Evolutionary conservation across 2,888 invertebrate genomes (phyloP).

Genomic region (Tanytarsus gracilentus): DNA sequence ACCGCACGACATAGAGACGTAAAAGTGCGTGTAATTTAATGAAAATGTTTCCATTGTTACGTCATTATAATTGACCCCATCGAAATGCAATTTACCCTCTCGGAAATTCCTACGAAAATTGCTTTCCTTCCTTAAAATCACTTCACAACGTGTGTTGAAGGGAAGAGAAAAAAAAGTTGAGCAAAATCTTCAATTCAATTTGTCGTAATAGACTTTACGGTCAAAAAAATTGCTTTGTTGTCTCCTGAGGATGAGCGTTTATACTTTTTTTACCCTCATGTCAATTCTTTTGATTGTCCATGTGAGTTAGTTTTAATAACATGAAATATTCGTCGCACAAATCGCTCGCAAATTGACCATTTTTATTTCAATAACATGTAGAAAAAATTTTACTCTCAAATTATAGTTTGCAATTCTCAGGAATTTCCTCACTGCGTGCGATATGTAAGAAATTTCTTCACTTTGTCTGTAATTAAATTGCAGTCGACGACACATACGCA

Average conservation of each 20-base stretch:
- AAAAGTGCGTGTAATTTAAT: slow-evolving; percentile 5
- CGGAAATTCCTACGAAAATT: slow-evolving; percentile 19
- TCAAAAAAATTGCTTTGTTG: slow-evolving; percentile 25
- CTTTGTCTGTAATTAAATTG: slow-evolving; percentile 21
- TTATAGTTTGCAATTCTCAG: background rate
- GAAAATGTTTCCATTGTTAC: slow-evolving; percentile 27
- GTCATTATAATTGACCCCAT: slow-evolving; percentile 25
- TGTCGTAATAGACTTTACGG: slow-evolving; percentile 12
- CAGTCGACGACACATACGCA: too few relatives aligned
- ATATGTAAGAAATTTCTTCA: slow-evolving; percentile 13
- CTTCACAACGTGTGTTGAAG: slow-evolving; percentile 8
- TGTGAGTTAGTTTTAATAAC: slow-evolving; percentile 24
- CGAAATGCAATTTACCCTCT: slow-evolving; percentile 9
- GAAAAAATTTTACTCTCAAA: background rate
- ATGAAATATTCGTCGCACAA: background rate
- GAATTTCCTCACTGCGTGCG: background rate
- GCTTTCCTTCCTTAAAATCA: slow-evolving; percentile 6
- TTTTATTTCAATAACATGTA: background rate
- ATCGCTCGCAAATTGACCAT: background rate
- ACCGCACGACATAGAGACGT: background rate
- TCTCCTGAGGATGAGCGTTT: slow-evolving; percentile 3
- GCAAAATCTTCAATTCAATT: slow-evolving; percentile 26
- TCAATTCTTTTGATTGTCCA: slow-evolving; percentile 21
- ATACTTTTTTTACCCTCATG: background rate
- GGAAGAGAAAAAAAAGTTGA: background rate